Evolutionary conservation across 2,797 vertebrate species (phyloP).

Genomic region (Brachyrhaphis roseni): DNA sequence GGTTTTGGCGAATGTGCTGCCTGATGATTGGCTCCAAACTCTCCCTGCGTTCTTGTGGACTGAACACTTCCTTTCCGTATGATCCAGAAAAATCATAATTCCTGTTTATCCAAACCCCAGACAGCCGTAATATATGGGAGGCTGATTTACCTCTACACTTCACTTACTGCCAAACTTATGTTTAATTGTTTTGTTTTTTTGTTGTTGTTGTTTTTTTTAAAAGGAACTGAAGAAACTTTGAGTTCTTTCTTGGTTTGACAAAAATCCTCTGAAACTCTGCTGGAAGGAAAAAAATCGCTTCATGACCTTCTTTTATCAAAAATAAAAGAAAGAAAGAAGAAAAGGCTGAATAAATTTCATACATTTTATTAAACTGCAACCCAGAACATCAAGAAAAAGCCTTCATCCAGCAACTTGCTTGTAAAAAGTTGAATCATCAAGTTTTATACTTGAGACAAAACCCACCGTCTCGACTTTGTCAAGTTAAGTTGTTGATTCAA

Average conservation of each 20-base stretch:
- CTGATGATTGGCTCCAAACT: neutral
- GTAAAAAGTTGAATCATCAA: slow-evolving; percentile 13
- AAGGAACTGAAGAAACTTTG: neutral
- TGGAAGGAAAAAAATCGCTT: neutral
- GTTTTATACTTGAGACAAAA: neutral
- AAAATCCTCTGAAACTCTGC: neutral
- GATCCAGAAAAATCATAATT: neutral
- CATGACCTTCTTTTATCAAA: slow-evolving; percentile 3
- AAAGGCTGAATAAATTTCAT: slow-evolving; percentile 4
- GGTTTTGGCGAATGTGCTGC: neutral
- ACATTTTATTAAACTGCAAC: neutral
- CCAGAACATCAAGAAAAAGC: neutral
- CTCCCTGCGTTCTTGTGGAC: neutral
- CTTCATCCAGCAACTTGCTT: neutral
- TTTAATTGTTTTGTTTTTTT: neutral
- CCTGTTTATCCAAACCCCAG: neutral
- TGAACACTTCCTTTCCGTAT: neutral
- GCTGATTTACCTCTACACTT: neutral
- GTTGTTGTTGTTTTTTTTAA: neutral
- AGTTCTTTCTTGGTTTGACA: neutral
- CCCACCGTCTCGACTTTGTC: neutral
- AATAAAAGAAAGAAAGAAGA: too few relatives aligned
- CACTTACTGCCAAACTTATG: neutral
- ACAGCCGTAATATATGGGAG: neutral
- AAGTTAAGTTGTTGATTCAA: neutral